Conservation (phyloP, 2,797 vertebrate genomes). For the Hydrocynus forskahlii region DNA sequence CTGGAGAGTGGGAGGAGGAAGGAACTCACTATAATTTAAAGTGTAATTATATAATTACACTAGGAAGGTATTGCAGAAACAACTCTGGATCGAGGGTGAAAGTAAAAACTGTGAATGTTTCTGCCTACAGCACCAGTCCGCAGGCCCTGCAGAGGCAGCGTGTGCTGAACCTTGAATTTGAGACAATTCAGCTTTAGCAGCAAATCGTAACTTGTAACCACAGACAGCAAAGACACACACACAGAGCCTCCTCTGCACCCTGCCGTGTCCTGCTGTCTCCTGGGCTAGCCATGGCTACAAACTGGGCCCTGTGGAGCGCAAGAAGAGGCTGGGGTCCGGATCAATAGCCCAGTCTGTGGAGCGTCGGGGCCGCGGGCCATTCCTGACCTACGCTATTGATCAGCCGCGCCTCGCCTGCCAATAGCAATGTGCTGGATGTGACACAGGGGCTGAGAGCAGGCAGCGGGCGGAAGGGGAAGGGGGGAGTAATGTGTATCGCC, state of each 20-base stretch:
- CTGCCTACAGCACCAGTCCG: not conserved
- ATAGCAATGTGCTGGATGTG: conserved; percentile 88
- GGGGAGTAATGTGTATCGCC: conserved; percentile 85
- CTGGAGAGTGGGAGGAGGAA: not conserved
- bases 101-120: not conserved
- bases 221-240: not conserved
- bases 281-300: conserved; percentile 67
- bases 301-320: conserved; percentile 74
- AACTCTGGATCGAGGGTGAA: too few relatives aligned
- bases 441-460: conserved; percentile 80
- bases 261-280: conserved; percentile 32
- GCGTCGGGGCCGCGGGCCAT: conserved; percentile 83
- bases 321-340: conserved; percentile 86
- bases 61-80: not conserved
- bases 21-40: not conserved
- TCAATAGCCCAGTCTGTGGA: conserved; percentile 88
- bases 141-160: not conserved
- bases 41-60: not conserved
- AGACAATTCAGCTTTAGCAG: not conserved
- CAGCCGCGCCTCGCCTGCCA: conserved; percentile 88
- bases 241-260: conserved; percentile 12
- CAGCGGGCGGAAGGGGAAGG: conserved; percentile 61
- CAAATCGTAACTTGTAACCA: not conserved
- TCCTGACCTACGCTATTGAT: conserved; percentile 92
- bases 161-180: not conserved